A percentile compares a stretch with the other conserved stretches of the same genome.
phyloP scores from a whole-genome alignment of 1,140 invertebrate species.

The Glossosoma conforme region DNA sequence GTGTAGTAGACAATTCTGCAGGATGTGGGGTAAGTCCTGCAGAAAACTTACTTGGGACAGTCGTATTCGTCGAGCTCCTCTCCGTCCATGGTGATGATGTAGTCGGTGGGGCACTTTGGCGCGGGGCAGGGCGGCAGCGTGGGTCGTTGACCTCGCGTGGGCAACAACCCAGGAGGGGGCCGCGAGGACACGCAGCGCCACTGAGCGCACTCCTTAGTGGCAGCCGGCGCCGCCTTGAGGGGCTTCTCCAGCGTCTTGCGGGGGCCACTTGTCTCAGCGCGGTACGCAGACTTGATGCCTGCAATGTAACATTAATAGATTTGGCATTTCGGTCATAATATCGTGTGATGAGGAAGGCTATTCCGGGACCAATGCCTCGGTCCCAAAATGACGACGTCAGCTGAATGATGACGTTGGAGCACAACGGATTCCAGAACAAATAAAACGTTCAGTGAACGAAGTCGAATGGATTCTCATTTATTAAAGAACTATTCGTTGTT shows the following conservation, averaged over 20 bases:
- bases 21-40: no score
- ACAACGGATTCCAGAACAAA: no score
- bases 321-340: no score
- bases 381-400: no score
- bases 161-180: slow-evolving; percentile 36
- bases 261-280: slow-evolving; percentile 35
- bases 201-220: slow-evolving; percentile 45
- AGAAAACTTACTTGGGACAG: slow-evolving; percentile 50
- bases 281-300: slow-evolving; percentile 34
- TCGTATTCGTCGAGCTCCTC: slow-evolving; percentile 37
- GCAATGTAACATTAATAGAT: no score
- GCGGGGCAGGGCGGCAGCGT: slow-evolving; percentile 46
- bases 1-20: no score
- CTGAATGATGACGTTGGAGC: no score
- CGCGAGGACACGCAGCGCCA: slow-evolving; percentile 50
- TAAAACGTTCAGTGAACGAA: no score
- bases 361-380: no score
- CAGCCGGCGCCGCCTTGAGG: slow-evolving; percentile 14
- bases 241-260: slow-evolving; percentile 34
- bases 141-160: slow-evolving; percentile 33
- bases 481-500: no score
- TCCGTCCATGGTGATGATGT: slow-evolving; percentile 44
- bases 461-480: no score
- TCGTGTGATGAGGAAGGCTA: no score
- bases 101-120: slow-evolving; percentile 54